Evolutionary conservation across 2,888 invertebrate species (phyloP).

Genomic region (Brachypalpus laphriformis): DNA sequence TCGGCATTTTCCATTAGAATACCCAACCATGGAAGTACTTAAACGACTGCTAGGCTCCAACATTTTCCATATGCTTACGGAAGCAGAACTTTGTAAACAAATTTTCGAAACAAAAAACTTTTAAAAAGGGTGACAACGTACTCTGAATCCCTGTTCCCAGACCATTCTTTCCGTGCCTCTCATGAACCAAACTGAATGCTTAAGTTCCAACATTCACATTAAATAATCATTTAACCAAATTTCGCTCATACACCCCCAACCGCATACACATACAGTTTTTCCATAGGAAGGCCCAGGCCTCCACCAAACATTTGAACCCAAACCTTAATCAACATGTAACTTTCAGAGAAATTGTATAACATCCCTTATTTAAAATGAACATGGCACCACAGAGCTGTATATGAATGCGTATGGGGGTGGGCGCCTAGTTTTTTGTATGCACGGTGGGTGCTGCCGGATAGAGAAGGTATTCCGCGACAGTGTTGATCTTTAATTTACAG

Average conservation of each 20-base stretch:
- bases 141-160: neutral
- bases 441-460: neutral
- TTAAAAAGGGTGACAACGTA: neutral
- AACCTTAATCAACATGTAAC: constrained; percentile 29
- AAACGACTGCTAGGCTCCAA: no score
- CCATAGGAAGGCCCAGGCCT: neutral
- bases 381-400: neutral
- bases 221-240: constrained; percentile 20
- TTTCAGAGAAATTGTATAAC: constrained; percentile 11
- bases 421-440: neutral
- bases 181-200: neutral
- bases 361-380: constrained; percentile 39
- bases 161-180: neutral
- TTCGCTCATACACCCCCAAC: neutral
- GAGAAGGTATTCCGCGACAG: neutral
- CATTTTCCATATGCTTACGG: neutral
- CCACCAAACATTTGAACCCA: neutral
- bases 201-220: neutral
- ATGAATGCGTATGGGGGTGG: neutral
- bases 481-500: neutral
- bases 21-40: no score
- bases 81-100: neutral
- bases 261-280: neutral
- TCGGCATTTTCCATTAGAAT: no score
- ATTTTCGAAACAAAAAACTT: neutral